phyloP scores from a whole-genome alignment of 2,888 invertebrate genomes.

The Lydus trimaculatus region DNA sequence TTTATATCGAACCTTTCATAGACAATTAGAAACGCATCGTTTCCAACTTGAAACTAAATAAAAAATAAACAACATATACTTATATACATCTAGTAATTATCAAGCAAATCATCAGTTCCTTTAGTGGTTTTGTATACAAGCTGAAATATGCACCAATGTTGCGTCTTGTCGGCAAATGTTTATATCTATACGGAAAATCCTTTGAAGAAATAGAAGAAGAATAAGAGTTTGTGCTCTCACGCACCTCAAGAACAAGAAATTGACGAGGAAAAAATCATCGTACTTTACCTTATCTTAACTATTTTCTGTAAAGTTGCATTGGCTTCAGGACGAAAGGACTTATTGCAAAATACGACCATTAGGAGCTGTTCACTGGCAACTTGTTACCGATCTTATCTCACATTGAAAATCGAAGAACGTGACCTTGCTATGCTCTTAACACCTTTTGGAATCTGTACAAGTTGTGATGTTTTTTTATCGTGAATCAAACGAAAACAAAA shows the following conservation, averaged over 20 bases:
- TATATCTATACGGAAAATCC: constrained; percentile 43
- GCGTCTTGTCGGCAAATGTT: constrained; percentile 33
- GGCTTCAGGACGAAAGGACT: constrained; percentile 50
- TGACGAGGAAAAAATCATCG: constrained; percentile 36
- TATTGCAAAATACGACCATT: constrained; percentile 57
- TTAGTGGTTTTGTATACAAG: constrained; percentile 14
- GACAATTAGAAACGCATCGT: constrained; percentile 14
- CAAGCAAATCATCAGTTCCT: constrained; percentile 17
- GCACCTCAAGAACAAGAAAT: constrained; percentile 38
- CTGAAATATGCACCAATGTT: constrained; percentile 18
- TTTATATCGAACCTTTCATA: neutral
- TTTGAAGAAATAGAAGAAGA: constrained; percentile 7
- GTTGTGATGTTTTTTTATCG: constrained; percentile 32
- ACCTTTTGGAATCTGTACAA: constrained; percentile 51
- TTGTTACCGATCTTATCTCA: constrained; percentile 59
- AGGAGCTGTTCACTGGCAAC: constrained; percentile 57
- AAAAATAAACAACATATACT: constrained; percentile 5
- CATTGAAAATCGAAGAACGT: constrained; percentile 57
- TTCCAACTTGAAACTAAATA: constrained; percentile 5
- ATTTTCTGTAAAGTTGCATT: constrained; percentile 52
- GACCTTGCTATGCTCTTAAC: constrained; percentile 59
- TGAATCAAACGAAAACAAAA: neutral
- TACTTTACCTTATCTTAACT: constrained; percentile 48
- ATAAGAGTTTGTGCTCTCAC: constrained; percentile 46
- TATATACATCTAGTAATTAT: constrained; percentile 11